phyloP scores from a whole-genome alignment of 2,888 invertebrate genomes.

The Aphidius colemani region DNA sequence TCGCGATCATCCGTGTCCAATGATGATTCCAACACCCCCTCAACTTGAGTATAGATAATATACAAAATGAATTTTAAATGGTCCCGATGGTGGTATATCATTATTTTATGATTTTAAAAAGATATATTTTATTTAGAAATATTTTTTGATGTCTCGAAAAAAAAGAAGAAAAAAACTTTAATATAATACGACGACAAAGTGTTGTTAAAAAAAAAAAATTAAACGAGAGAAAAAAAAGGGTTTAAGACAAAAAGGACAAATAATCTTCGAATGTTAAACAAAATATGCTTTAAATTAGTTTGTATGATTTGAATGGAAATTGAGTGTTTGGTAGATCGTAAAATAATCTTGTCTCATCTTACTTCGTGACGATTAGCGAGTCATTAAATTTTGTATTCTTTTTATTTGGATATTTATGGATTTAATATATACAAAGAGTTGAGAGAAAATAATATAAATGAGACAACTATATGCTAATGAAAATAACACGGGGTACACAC shows the following conservation, averaged over 20 bases:
- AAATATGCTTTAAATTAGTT: not conserved
- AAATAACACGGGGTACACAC: not conserved
- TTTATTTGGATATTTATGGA: not conserved
- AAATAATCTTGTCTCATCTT: not conserved
- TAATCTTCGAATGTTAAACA: not conserved
- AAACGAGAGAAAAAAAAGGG: not conserved
- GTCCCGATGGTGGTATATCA: slow-evolving; percentile 43
- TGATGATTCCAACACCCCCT: slow-evolving; percentile 20
- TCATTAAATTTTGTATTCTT: slow-evolving; percentile 6
- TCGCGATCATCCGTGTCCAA: slow-evolving; percentile 27
- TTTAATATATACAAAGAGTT: not conserved
- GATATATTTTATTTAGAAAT: slow-evolving; percentile 29
- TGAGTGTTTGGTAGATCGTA: not conserved
- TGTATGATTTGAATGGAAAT: not conserved
- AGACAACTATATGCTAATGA: slow-evolving; percentile 6
- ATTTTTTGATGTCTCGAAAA: not conserved
- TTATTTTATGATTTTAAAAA: slow-evolving; percentile 55
- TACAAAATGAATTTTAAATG: slow-evolving; percentile 35
- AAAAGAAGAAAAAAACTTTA: slow-evolving; percentile 5
- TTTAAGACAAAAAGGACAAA: not conserved
- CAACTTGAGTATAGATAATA: slow-evolving; percentile 17
- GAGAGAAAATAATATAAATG: not conserved
- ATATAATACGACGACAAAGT: not conserved
- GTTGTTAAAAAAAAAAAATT: not conserved
- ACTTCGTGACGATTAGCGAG: slow-evolving; percentile 6